phyloP scores from a whole-genome alignment of 2,113 vertebrate species.

The Peucedramus taeniatus region DNA sequence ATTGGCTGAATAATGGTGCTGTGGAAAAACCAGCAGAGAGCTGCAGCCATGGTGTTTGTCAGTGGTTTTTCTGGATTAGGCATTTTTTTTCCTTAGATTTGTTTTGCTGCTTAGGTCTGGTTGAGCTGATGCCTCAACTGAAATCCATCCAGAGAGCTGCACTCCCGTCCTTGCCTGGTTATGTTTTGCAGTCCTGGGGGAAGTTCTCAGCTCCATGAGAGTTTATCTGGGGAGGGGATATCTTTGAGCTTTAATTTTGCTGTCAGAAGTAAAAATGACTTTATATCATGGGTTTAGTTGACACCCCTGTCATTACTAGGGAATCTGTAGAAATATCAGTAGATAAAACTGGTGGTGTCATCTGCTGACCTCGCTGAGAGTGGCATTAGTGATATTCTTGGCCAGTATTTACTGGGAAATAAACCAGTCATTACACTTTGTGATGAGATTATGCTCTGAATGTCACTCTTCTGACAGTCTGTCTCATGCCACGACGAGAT shows the following conservation, averaged over 20 bases:
- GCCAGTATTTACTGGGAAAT: slow-evolving; percentile 22
- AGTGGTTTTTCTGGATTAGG: background rate
- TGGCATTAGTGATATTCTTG: background rate
- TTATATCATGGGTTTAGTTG: background rate
- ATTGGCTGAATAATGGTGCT: background rate
- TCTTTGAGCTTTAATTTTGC: background rate
- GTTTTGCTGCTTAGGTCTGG: background rate
- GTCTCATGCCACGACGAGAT: background rate
- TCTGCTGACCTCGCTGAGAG: background rate
- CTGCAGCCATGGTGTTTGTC: fast-evolving
- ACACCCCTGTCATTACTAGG: background rate
- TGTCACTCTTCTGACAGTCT: slow-evolving; percentile 34
- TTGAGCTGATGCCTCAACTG: background rate
- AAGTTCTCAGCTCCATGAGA: background rate
- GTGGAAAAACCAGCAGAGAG: background rate
- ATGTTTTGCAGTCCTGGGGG: background rate
- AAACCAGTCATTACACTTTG: slow-evolving; percentile 25
- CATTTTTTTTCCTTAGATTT: background rate
- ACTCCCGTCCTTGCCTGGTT: background rate
- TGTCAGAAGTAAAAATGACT: background rate
- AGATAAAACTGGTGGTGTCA: background rate
- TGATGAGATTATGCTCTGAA: slow-evolving; percentile 18
- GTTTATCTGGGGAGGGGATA: background rate
- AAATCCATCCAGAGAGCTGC: background rate
- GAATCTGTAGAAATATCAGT: background rate